These are phyloP conservation scores for Rousettus madagascariensis DNA, from an alignment of 2,797 vertebrate species.

Conservation along the genomic window DNA sequence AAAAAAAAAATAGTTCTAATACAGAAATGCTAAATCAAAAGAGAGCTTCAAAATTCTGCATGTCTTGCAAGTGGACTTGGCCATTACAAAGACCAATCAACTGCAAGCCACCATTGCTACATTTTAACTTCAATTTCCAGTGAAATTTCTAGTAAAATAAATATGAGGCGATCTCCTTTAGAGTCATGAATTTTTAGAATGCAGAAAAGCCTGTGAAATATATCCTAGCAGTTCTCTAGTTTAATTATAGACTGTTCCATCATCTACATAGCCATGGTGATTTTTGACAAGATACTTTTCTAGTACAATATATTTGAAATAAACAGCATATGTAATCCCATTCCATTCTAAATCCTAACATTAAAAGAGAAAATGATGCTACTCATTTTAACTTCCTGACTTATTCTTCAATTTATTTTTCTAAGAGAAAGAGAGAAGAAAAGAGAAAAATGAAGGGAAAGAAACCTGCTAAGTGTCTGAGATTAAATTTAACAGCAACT, in stretches of 20 bases:
- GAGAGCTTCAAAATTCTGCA: slow-evolving; percentile 50
- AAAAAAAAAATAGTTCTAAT: slow-evolving; percentile 32
- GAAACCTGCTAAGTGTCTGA: slow-evolving; percentile 36
- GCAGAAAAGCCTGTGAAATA: slow-evolving; percentile 75
- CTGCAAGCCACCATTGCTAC: slow-evolving; percentile 55
- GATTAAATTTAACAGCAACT: slow-evolving; percentile 66
- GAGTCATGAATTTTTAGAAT: slow-evolving; percentile 75
- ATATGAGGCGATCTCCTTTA: slow-evolving; percentile 56
- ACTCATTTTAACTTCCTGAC: slow-evolving; percentile 49
- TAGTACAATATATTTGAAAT: slow-evolving; percentile 69
- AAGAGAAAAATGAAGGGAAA: background rate
- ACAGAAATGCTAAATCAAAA: slow-evolving; percentile 65
- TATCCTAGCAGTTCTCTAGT: slow-evolving; percentile 72
- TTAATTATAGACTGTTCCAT: slow-evolving; percentile 76
- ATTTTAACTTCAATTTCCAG: slow-evolving; percentile 78
- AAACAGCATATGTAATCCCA: slow-evolving; percentile 36
- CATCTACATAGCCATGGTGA: slow-evolving; percentile 59
- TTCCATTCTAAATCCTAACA: slow-evolving; percentile 50
- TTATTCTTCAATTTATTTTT: slow-evolving; percentile 59
- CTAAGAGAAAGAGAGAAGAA: background rate
- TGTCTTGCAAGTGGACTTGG: slow-evolving; percentile 37
- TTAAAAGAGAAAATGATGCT: slow-evolving; percentile 65
- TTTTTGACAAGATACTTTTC: slow-evolving; percentile 73
- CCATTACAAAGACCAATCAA: slow-evolving; percentile 68
- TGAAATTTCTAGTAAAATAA: slow-evolving; percentile 73